These are phyloP conservation scores for Sialis lutaria DNA, from an alignment of 2,888 invertebrate species.

Conservation along the genomic window DNA sequence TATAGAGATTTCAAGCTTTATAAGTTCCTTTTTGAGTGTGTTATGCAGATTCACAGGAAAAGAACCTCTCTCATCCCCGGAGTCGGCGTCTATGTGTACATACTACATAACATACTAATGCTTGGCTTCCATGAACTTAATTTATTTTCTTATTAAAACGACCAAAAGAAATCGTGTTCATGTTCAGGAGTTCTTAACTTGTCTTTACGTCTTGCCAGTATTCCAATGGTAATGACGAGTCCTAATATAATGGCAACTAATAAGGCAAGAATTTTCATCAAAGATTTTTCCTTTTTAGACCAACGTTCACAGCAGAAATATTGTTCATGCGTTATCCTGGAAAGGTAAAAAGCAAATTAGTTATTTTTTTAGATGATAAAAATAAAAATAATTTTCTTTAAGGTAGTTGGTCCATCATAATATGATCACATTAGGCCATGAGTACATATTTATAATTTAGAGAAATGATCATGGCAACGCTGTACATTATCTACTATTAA, in stretches of 20 bases:
- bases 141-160: not conserved
- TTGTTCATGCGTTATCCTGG: constrained; percentile 24
- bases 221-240: constrained; percentile 17
- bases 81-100: too few species aligned
- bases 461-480: too few species aligned
- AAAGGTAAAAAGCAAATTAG: constrained; percentile 12
- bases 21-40: too few species aligned
- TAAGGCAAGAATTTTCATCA: constrained; percentile 20
- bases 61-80: too few species aligned
- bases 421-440: too few species aligned
- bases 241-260: constrained; percentile 20
- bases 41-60: too few species aligned
- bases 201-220: constrained; percentile 4
- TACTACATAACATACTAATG: too few species aligned
- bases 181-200: not conserved
- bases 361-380: not conserved
- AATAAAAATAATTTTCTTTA: not conserved
- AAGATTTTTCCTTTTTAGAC: constrained; percentile 21
- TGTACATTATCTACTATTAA: too few species aligned
- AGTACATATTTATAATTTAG: too few species aligned
- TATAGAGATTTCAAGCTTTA: too few species aligned
- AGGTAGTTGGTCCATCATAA: too few species aligned
- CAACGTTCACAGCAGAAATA: constrained; percentile 25
- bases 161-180: constrained; percentile 2
- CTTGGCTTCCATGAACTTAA: too few species aligned